Percentiles rank a stretch among this genome's conserved stretches.
phyloP scores from a whole-genome alignment of 1,140 invertebrate genomes.

The Zaprionus tsacasi region DNA sequence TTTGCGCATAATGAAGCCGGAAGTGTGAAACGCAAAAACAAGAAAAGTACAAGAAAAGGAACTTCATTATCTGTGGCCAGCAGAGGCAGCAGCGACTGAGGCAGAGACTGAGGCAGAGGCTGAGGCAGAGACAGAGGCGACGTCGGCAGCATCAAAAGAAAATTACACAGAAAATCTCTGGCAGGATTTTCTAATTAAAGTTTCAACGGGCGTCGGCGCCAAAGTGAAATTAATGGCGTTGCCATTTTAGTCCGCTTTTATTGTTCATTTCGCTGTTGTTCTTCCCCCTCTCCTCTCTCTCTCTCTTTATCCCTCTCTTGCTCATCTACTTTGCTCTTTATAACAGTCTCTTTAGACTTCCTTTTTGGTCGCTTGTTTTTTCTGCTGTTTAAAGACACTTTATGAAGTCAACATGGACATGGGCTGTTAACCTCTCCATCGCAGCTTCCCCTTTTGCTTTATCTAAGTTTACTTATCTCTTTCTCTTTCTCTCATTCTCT shows the following conservation, averaged over 20 bases:
- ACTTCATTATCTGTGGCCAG: conserved; percentile 71
- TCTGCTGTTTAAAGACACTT: conserved; percentile 34
- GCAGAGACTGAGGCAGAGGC: conserved; percentile 8
- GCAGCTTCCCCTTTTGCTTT: neutral
- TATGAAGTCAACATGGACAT: conserved; percentile 66
- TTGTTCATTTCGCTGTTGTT: conserved; percentile 19
- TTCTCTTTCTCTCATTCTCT: neutral
- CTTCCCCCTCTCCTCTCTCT: neutral
- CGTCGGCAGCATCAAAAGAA: conserved; percentile 48
- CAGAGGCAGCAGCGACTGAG: conserved; percentile 7
- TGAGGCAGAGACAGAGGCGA: conserved; percentile 28
- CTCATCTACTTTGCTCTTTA: conserved; percentile 4
- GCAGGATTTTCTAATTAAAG: conserved; percentile 78
- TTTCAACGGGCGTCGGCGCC: conserved; percentile 67
- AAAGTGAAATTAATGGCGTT: conserved; percentile 79
- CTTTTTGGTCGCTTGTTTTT: conserved; percentile 9
- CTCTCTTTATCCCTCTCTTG: neutral
- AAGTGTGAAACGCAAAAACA: conserved; percentile 78
- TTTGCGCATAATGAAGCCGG: conserved; percentile 80
- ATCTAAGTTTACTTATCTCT: neutral
- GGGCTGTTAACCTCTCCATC: conserved; percentile 67
- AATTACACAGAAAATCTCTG: conserved; percentile 76
- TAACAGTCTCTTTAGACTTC: neutral
- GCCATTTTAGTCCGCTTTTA: conserved; percentile 47
- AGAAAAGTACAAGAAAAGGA: conserved; percentile 63